Evolutionary conservation across 1,140 invertebrate species (phyloP), one percentile per base, ranked within the genome.

Genomic region (Atta colombica): DNA sequence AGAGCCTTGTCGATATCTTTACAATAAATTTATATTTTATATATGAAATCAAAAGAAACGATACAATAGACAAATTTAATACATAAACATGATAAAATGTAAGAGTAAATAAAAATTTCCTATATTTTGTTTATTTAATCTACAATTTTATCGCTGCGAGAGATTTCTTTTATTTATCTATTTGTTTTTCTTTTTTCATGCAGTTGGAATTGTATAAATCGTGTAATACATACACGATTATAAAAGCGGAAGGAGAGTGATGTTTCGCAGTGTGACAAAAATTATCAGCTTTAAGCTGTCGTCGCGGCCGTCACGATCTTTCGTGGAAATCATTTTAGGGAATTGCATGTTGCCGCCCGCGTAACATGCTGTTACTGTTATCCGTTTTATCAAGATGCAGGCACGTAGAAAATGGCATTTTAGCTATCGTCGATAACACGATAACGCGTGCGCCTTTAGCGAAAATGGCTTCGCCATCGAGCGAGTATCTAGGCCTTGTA

Each of bases 361-460:
- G n/a, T 58, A 74, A 60, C 55, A 74, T 21, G 55, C 55, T 25
- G 80, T 58, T 61, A 58, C 80, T 0, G 31, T 35, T 35, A 35
- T 6, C 5, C 45, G 80, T 82, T 84, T 84, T 84, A 84, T 84
- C 80, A 84, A 75, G 80, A 84, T 84, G 80, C 80, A 75, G 39
- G 69, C 80, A 84, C 69, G 80, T 84, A 74, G 80, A 84, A 84
- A 84, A 75, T 84, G 80, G 80, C 80, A 84, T 84, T 84, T 84
- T 84, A 84, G 69, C 39, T 84, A 84, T 84, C 55, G 80, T 39
- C 55, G 68, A 82, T 84, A 75, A 84, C 39, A 28, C 69, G 80
- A 84, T 84, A 84, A 84, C 69, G 69, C 69, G 80, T 60, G 80
- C n/a, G 58, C 69, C 80, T 81, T 81, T 81, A 81, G 51, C 51